Base-by-base conservation (phyloP, 2,113 vertebrate genomes). In the Nibea coibor region DNA sequence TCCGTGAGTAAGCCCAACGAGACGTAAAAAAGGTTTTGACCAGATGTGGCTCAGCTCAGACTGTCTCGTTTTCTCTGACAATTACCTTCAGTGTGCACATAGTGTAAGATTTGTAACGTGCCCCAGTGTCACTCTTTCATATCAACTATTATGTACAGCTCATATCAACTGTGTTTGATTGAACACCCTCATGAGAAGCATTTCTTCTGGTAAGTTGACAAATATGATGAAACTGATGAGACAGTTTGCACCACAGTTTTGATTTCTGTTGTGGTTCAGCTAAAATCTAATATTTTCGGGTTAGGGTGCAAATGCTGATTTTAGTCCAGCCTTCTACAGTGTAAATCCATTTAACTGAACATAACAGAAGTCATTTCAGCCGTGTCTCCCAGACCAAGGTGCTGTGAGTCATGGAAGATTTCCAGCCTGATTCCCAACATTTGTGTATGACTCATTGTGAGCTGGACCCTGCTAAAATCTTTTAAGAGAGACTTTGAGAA, bases 401-500 rank as follows among this genome's bases (percentile, higher is more conserved):
- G 47, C 9, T 17, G 8, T 84, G 61, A 79, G 50, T 87, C 67
- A 85, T 63, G 31, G 61, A 31, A 78, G 80, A 79, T 75, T 87
- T 74, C 57, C 53, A 67, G 51, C 5, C 63, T 50, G 72, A 65
- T 77, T 65, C 16, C 47, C n/a, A 72, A 75, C 65, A 70, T 72
- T 82, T 62, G 71, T 51, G 56, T 20, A 8, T 81, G 65, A 85
- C 63, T 85, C 79, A 78, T 42, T 72, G 63, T 53, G 68, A 84
- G 62, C 59, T 57, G 58, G n/a, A 58, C 43, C 56, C 42, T 24
- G 57, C 31, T 17, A 45, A 75, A 81, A 75, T 16, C 16, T 5
- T 76, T 62, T 62, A 6, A 66, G 6, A 19, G 5, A 35, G 45
- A 56, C 35, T 39, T 39, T 39, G 10, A 22, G 22, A 47, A 9